These are phyloP conservation scores for Apodemus sylvaticus DNA, from an alignment of 2,113 vertebrate genomes.

Conservation along the genomic window DNA sequence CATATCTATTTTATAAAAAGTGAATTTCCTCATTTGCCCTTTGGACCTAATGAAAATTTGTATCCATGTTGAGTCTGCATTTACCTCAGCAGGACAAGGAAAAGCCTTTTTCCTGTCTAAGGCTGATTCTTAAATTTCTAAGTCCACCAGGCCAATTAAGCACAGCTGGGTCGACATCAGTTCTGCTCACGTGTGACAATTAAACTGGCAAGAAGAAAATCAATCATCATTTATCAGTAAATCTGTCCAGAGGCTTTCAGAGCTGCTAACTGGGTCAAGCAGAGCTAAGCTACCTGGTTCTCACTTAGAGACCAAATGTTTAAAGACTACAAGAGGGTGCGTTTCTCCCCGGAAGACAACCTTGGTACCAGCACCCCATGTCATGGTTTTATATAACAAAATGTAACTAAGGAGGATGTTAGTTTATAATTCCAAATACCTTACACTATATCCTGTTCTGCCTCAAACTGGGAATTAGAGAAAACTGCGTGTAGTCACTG, in stretches of 20 bases:
- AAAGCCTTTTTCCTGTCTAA: conserved; percentile 60
- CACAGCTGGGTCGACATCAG: conserved; percentile 67
- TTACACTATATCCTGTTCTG: not conserved
- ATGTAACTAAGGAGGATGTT: not conserved
- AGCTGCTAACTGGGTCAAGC: conserved; percentile 65
- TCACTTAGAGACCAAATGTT: conserved; percentile 39
- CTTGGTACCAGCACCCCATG: not conserved
- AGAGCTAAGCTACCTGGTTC: not conserved
- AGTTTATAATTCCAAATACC: not conserved
- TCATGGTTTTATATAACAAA: conserved; percentile 25
- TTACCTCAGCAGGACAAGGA: conserved; percentile 52
- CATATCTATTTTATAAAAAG: not conserved
- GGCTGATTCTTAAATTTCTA: conserved; percentile 68
- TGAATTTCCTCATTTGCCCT: conserved; percentile 36
- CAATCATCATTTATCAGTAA: conserved; percentile 78
- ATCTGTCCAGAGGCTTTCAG: conserved; percentile 72
- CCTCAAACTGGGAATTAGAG: not conserved
- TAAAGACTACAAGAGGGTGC: not conserved
- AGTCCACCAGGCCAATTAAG: conserved; percentile 76
- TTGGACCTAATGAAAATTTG: conserved; percentile 45
- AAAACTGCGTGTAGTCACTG: not conserved
- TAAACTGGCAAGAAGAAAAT: conserved; percentile 78
- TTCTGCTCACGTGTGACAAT: conserved; percentile 69
- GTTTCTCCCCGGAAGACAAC: not conserved
- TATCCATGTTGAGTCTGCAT: not conserved